A percentile compares a stretch with the other conserved stretches of the same genome.
Evolutionary conservation across 2,113 vertebrate genomes (phyloP).

Genomic region (Microcebus murinus): DNA sequence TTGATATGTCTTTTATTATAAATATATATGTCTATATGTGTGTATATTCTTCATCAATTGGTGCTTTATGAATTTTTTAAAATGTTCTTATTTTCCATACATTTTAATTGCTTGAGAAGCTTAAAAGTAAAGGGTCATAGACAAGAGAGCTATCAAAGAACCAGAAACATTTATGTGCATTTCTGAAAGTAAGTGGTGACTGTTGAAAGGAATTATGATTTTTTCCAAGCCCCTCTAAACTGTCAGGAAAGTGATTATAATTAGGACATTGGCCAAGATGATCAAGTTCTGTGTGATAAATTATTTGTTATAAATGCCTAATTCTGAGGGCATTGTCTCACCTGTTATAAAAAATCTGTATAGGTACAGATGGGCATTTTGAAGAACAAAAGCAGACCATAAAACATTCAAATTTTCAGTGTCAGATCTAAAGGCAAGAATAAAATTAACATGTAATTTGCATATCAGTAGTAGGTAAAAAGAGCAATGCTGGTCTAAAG

Average conservation of each 20-base stretch:
- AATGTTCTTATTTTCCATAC: not conserved
- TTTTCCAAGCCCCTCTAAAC: not conserved
- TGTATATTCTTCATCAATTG: not conserved
- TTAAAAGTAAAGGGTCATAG: not conserved
- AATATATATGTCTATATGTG: not conserved
- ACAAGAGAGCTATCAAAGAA: not conserved
- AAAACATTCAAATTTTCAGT: conserved; percentile 42
- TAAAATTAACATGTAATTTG: conserved; percentile 60
- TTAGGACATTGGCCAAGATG: not conserved
- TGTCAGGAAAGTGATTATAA: conserved; percentile 30
- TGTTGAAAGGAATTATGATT: conserved; percentile 22
- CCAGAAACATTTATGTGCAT: not conserved
- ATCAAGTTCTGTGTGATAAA: conserved; percentile 43
- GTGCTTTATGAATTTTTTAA: not conserved
- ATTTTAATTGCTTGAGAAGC: rapidly evolving
- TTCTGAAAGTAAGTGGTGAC: not conserved
- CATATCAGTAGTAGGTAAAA: conserved; percentile 46
- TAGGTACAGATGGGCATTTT: conserved; percentile 54
- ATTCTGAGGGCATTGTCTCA: conserved; percentile 37
- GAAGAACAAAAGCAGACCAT: conserved; percentile 55
- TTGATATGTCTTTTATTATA: not conserved
- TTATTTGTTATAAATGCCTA: conserved; percentile 44
- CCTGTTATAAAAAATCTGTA: conserved; percentile 19
- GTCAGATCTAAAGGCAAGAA: conserved; percentile 55
- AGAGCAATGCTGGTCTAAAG: not conserved